Conservation (phyloP, 2,888 invertebrate species). For the Ectemnius continuus region DNA sequence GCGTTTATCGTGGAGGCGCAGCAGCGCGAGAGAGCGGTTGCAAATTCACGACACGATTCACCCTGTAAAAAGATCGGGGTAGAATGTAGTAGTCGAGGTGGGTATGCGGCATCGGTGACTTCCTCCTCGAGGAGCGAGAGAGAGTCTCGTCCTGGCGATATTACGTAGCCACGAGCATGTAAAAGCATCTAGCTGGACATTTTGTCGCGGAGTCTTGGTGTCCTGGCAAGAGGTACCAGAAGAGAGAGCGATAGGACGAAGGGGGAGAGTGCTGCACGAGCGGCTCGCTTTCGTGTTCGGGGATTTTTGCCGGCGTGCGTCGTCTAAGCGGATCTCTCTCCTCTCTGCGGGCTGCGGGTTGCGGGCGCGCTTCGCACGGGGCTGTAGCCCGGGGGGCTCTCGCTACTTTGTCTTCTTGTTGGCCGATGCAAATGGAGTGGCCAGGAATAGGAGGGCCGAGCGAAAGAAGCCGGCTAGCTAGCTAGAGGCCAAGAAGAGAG, state of each 20-base stretch:
- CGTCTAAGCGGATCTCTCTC: conserved; percentile 54
- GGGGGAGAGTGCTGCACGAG: conserved; percentile 36
- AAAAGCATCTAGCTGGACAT: conserved; percentile 52
- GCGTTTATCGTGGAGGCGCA: conserved; percentile 27
- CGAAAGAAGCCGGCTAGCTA: conserved; percentile 30
- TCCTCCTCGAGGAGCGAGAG: too few species aligned
- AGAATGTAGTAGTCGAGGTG: conserved; percentile 18
- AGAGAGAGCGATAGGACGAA: background rate
- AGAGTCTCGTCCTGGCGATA: conserved; percentile 22
- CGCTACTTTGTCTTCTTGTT: conserved; percentile 37
- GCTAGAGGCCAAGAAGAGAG: too few species aligned
- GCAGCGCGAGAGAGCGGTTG: conserved; percentile 35
- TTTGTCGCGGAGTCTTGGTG: conserved; percentile 28
- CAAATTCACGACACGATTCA: conserved; percentile 47
- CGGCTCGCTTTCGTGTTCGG: conserved; percentile 56
- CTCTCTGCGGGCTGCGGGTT: too few species aligned
- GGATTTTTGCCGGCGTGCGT: conserved; percentile 48
- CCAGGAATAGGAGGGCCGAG: conserved; percentile 56
- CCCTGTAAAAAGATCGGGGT: conserved; percentile 27
- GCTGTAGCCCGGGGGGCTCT: background rate
- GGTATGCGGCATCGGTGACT: too few species aligned
- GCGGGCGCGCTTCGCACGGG: background rate
- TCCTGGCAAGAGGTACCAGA: background rate
- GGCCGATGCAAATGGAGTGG: conserved; percentile 63
- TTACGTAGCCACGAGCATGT: conserved; percentile 48